Evolutionary conservation across 2,113 vertebrate species (phyloP).

Genomic region (Seriola aureovittata): DNA sequence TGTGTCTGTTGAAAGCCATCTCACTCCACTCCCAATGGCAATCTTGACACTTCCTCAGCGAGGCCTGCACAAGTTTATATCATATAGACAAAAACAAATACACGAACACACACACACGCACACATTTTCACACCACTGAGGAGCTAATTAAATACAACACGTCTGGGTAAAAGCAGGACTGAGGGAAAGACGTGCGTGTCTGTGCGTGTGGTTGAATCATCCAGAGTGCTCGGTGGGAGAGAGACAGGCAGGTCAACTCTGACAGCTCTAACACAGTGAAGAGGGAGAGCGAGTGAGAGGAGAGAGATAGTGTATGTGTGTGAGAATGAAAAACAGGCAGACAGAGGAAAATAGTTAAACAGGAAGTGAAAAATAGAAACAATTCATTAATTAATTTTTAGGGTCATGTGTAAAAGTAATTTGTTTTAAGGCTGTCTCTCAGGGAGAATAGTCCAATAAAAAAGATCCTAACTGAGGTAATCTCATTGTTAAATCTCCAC

Average conservation of each 20-base stretch:
- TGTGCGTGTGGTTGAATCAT: slow-evolving; percentile 66
- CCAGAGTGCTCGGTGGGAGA: slow-evolving; percentile 77
- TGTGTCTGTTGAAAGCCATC: slow-evolving; percentile 58
- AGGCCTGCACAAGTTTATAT: slow-evolving; percentile 66
- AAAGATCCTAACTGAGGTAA: slow-evolving; percentile 9
- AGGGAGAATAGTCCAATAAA: not conserved
- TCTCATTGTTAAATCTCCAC: not conserved
- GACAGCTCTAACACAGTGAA: slow-evolving; percentile 76
- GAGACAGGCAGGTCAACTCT: slow-evolving; percentile 81
- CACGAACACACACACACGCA: slow-evolving; percentile 41
- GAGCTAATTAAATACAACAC: slow-evolving; percentile 82
- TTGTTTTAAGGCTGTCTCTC: not conserved
- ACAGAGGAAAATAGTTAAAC: slow-evolving; percentile 20
- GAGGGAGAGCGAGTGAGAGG: slow-evolving; percentile 46
- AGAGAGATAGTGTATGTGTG: slow-evolving; percentile 15
- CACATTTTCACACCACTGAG: slow-evolving; percentile 66
- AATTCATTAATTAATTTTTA: not conserved
- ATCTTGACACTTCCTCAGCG: slow-evolving; percentile 66
- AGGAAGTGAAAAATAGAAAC: slow-evolving; percentile 16
- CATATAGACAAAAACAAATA: slow-evolving; percentile 44
- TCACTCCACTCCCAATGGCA: slow-evolving; percentile 68
- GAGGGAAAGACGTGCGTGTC: slow-evolving; percentile 53
- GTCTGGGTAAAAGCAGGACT: slow-evolving; percentile 58
- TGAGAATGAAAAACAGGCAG: slow-evolving; percentile 1
- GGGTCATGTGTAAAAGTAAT: not conserved